Base-by-base conservation (phyloP, 2,888 invertebrate genomes). In the Drosophila affinis region DNA sequence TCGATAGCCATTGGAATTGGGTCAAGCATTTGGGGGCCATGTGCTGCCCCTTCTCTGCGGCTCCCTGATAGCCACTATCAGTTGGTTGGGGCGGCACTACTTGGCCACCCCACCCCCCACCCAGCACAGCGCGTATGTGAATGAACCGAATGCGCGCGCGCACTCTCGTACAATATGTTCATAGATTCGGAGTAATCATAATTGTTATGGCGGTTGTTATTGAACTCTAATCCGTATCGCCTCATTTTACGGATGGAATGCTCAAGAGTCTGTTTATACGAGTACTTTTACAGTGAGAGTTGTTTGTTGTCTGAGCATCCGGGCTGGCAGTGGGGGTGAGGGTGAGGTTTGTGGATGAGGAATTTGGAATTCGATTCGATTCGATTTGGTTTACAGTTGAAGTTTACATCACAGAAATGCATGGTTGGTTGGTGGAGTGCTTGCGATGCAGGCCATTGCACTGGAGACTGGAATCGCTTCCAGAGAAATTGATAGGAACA, bases 201-300 rank as follows among this genome's bases (percentile, higher is more conserved):
- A 78, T 77, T 69, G 74, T 73, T 70, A 79, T 79, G 75, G 57
- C 59, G 64, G 69, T 63, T 73, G 81, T 77, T 76, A 80, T 86
- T 82, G 87, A 78, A 76, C 62, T 72, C 65, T 72, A 81, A 76
- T 78, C 76, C 78, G 71, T 69, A 71, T 72, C 67, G 72, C 80
- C 72, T 49, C 67, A 68, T 62, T 80, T 71, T 54, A 73, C 65
- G 75, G 68, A 54, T 55, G 68, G 67, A 54, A 49, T 57, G 48
- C 49, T 27, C n/a, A 39, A 39, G 44, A 56, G 55, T 44, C 39
- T 17, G 24, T 57, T 55, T 55, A 65, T 68, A 39, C 29, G 29
- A 9, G 17, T 18, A 57, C 48, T 57, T 45, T 49, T 60, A 47
- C 58, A 58, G 70, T 29, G 69, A 12, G 44, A 4, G 49, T 32